A percentile compares a stretch with the other conserved stretches of the same genome.
phyloP scores from a whole-genome alignment of 37 sponge, comb jelly and placozoan species.

The Cliona cf. orientalis region DNA sequence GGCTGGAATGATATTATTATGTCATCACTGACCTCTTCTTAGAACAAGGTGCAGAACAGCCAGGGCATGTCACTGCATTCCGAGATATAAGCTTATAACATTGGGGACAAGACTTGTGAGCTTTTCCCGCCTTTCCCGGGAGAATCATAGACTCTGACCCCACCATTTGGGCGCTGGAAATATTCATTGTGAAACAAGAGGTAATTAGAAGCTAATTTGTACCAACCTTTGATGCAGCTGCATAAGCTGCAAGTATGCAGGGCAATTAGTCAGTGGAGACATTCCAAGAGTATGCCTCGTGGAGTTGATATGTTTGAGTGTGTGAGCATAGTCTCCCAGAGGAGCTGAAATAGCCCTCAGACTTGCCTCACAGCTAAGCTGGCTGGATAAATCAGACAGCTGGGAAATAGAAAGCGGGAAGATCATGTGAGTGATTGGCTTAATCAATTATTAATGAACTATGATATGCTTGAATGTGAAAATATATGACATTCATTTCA shows the following conservation, averaged over 20 bases:
- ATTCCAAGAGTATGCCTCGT: neutral
- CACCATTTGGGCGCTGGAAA: neutral
- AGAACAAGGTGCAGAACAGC: slow-evolving; percentile 1
- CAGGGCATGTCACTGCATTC: slow-evolving; percentile 22
- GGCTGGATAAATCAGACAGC: slow-evolving; percentile 5
- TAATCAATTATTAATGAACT: too few relatives aligned
- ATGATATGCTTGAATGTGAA: too few relatives aligned
- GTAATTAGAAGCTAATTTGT: neutral
- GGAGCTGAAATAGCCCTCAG: neutral
- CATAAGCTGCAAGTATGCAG: neutral
- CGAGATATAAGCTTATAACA: slow-evolving; percentile 21
- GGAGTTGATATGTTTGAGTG: neutral
- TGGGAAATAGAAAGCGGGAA: too few relatives aligned
- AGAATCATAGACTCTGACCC: neutral
- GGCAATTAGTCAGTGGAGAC: neutral
- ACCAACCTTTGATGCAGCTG: neutral
- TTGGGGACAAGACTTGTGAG: slow-evolving; percentile 26
- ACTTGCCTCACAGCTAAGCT: neutral
- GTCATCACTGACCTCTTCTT: neutral
- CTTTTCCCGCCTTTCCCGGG: slow-evolving; percentile 1
- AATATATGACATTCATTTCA: too few relatives aligned
- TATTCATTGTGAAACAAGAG: neutral
- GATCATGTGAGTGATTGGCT: too few relatives aligned
- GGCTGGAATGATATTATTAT: too few relatives aligned
- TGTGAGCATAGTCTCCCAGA: neutral